phyloP scores from a whole-genome alignment of 2,797 vertebrate species.

The Botia kubotai region DNA sequence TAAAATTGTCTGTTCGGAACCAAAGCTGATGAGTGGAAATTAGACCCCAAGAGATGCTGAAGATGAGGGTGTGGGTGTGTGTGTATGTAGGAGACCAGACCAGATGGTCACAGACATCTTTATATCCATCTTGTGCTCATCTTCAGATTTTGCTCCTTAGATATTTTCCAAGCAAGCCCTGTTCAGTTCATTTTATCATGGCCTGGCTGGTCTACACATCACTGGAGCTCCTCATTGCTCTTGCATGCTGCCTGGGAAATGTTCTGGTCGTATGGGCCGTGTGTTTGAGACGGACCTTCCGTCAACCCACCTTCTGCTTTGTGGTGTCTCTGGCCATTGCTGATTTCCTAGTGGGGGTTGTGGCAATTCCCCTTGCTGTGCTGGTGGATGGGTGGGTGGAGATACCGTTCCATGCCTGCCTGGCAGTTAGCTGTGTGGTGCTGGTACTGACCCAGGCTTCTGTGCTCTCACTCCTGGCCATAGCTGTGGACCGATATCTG shows the following conservation, averaged over 20 bases:
- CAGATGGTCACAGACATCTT: constrained; percentile 23
- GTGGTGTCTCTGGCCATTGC: constrained; percentile 84
- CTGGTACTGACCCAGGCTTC: constrained; percentile 83
- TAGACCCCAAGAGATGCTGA: constrained; percentile 24
- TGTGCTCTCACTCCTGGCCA: constrained; percentile 84
- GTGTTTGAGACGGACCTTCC: constrained; percentile 70
- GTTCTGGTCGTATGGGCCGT: constrained; percentile 82
- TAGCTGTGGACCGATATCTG: constrained; percentile 87
- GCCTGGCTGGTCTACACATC: constrained; percentile 67
- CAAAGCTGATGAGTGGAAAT: constrained; percentile 31
- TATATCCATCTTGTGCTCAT: background rate
- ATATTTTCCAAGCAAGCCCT: background rate
- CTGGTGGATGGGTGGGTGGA: constrained; percentile 73
- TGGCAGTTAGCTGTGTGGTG: constrained; percentile 83
- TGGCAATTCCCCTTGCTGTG: constrained; percentile 84
- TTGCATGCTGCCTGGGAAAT: constrained; percentile 80
- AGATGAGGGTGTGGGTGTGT: constrained; percentile 16
- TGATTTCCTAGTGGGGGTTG: constrained; percentile 82
- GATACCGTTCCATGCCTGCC: constrained; percentile 76
- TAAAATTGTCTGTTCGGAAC: constrained; percentile 16
- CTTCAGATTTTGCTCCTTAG: constrained; percentile 16
- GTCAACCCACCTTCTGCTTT: constrained; percentile 83
- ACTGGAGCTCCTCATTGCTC: constrained; percentile 66
- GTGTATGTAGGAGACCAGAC: background rate
- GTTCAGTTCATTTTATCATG: constrained; percentile 52